A percentile compares a stretch with the other conserved stretches of the same genome.
These are phyloP conservation scores for Podotricha telesiphe DNA, from an alignment of 2,888 invertebrate genomes.

Conservation along the genomic window DNA sequence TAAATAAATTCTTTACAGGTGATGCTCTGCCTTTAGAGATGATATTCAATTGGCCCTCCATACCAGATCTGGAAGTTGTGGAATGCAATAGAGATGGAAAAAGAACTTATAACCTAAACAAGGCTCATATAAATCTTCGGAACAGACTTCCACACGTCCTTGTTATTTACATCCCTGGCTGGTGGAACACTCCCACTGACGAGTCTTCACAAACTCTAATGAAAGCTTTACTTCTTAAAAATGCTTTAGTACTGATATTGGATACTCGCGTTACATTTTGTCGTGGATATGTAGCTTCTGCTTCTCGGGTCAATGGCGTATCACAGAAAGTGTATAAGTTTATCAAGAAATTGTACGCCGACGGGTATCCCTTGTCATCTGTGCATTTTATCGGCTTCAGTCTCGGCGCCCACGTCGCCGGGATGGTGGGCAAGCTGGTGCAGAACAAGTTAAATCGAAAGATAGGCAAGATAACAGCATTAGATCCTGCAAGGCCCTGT, in stretches of 20 bases:
- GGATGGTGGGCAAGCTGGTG: conserved; percentile 68
- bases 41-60: conserved; percentile 56
- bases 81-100: conserved; percentile 52
- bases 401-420: conserved; percentile 86
- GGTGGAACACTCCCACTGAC: conserved; percentile 73
- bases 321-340: conserved; percentile 59
- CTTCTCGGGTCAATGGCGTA: conserved; percentile 62
- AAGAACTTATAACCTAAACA: conserved; percentile 52
- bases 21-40: conserved; percentile 65
- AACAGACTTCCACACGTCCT: conserved; percentile 47
- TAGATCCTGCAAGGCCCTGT: conserved; percentile 75
- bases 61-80: conserved; percentile 58
- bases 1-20: conserved; percentile 55
- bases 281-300: conserved; percentile 68
- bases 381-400: conserved; percentile 86
- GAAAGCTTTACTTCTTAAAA: conserved; percentile 58
- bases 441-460: conserved; percentile 54
- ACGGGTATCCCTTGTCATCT: conserved; percentile 67
- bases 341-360: conserved; percentile 54
- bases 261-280: conserved; percentile 66
- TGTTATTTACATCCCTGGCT: conserved; percentile 71
- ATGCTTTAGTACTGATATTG: conserved; percentile 59
- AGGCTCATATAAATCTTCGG: conserved; percentile 54
- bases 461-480: conserved; percentile 64
- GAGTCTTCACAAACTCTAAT: conserved; percentile 64